These are phyloP conservation scores for Drosophila lowei DNA, from an alignment of 1,140 invertebrate genomes.

Conservation along the genomic window DNA sequence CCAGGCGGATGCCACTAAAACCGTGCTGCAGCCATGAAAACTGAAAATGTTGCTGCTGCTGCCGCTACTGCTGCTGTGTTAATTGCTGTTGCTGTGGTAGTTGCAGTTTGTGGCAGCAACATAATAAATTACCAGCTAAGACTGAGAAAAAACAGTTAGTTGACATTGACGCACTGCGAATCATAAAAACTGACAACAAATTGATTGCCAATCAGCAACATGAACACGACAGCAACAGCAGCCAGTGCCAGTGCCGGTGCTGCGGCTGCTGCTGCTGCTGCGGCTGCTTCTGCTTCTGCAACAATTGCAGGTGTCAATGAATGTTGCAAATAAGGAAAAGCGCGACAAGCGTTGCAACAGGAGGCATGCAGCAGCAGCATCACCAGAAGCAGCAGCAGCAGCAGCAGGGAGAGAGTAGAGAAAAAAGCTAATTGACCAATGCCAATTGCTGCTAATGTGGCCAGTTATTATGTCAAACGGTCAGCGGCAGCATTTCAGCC, in stretches of 20 bases:
- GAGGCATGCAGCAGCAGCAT: slow-evolving; percentile 27
- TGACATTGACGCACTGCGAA: slow-evolving; percentile 77
- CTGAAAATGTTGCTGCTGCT: slow-evolving; percentile 24
- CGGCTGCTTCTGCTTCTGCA: slow-evolving; percentile 20
- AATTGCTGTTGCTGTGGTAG: slow-evolving; percentile 48
- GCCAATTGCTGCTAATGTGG: slow-evolving; percentile 81
- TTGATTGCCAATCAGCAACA: slow-evolving; percentile 81
- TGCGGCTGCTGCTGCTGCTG: neutral
- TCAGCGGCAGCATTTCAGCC: slow-evolving; percentile 59
- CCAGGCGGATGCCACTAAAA: slow-evolving; percentile 16
- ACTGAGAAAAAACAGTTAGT: slow-evolving; percentile 62
- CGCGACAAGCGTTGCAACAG: slow-evolving; percentile 56
- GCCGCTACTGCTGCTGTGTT: slow-evolving; percentile 35
- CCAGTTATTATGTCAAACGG: slow-evolving; percentile 81
- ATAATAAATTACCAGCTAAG: slow-evolving; percentile 66
- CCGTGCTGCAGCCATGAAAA: slow-evolving; percentile 1
- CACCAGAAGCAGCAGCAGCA: slow-evolving; percentile 4
- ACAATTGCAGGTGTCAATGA: slow-evolving; percentile 79
- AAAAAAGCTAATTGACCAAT: slow-evolving; percentile 78
- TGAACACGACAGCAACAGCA: slow-evolving; percentile 71
- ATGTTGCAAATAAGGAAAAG: slow-evolving; percentile 78
- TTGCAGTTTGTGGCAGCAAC: slow-evolving; percentile 40
- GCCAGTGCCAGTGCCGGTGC: neutral
- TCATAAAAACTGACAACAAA: slow-evolving; percentile 81
- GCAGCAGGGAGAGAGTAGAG: slow-evolving; percentile 12